These are phyloP conservation scores for Nipponia nippon DNA, from an alignment of 2,113 vertebrate species.

Conservation along the genomic window DNA sequence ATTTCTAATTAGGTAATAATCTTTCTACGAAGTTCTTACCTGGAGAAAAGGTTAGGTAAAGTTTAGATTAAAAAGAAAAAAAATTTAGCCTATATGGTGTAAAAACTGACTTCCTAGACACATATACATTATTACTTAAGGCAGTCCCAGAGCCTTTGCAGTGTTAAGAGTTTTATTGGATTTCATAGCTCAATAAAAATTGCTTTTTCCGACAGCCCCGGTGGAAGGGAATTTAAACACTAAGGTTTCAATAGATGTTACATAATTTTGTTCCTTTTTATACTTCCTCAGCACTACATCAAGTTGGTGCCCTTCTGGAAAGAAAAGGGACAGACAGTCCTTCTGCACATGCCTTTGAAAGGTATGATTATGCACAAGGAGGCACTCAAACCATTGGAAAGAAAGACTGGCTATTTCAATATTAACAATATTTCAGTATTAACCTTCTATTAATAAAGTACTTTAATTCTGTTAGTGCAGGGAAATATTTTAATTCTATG, in stretches of 20 bases:
- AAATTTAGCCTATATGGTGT: background rate
- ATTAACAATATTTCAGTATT: background rate
- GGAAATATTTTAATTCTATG: background rate
- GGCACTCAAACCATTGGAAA: background rate
- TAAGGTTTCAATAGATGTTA: constrained; percentile 31
- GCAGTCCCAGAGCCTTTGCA: constrained; percentile 46
- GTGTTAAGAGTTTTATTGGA: constrained; percentile 60
- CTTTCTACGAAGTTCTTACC: constrained; percentile 3
- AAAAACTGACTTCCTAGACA: constrained; percentile 28
- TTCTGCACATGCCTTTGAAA: background rate
- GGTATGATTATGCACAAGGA: background rate
- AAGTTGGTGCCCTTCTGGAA: background rate
- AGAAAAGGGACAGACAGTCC: background rate
- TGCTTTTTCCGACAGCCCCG: background rate
- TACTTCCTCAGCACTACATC: background rate
- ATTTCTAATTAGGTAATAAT: constrained; percentile 44
- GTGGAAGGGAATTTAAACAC: constrained; percentile 46
- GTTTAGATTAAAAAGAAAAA: constrained; percentile 33
- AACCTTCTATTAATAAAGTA: background rate
- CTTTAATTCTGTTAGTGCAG: background rate
- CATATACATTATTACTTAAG: constrained; percentile 15
- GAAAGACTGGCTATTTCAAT: background rate
- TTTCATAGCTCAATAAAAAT: constrained; percentile 68
- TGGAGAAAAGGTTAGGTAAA: constrained; percentile 40
- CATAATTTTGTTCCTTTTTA: background rate